phyloP scores from a whole-genome alignment of 2,797 vertebrate species.

The Girardinus metallicus region DNA sequence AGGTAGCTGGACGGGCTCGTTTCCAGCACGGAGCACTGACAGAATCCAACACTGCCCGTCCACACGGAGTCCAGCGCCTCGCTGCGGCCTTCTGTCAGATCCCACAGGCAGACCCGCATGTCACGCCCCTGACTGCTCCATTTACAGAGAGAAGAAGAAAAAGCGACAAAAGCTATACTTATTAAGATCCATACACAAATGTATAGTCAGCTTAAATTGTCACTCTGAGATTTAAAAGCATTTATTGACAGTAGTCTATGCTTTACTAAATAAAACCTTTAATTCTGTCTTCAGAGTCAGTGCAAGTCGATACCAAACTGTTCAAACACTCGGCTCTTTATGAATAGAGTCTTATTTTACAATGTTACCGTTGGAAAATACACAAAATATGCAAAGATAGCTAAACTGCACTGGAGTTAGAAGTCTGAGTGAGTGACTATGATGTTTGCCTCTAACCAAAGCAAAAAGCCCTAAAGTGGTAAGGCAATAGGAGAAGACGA shows the following conservation, averaged over 20 bases:
- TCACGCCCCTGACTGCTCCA: conserved; percentile 90
- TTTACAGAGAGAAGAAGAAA: conserved; percentile 5
- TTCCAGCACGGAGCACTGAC: conserved; percentile 85
- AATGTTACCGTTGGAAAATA: background rate
- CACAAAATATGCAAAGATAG: background rate
- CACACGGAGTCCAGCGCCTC: conserved; percentile 78
- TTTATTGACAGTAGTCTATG: background rate
- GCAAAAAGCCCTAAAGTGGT: background rate
- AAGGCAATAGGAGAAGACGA: background rate
- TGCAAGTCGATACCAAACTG: background rate
- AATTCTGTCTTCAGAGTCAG: background rate
- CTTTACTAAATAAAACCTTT: background rate
- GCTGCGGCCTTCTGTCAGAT: conserved; percentile 86
- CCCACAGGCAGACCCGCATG: conserved; percentile 89
- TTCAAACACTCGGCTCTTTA: background rate
- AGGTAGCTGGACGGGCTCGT: conserved; percentile 72
- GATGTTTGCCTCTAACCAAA: background rate
- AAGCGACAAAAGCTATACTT: background rate
- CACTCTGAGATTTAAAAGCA: background rate
- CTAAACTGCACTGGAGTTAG: background rate
- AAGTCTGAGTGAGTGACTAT: background rate
- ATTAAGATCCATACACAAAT: background rate
- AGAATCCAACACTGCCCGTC: conserved; percentile 90
- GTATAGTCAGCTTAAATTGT: background rate
- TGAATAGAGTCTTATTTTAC: background rate